These are phyloP conservation scores for Acrossocheilus wenchowensis DNA, from an alignment of 2,797 vertebrate species.

Conservation along the genomic window DNA sequence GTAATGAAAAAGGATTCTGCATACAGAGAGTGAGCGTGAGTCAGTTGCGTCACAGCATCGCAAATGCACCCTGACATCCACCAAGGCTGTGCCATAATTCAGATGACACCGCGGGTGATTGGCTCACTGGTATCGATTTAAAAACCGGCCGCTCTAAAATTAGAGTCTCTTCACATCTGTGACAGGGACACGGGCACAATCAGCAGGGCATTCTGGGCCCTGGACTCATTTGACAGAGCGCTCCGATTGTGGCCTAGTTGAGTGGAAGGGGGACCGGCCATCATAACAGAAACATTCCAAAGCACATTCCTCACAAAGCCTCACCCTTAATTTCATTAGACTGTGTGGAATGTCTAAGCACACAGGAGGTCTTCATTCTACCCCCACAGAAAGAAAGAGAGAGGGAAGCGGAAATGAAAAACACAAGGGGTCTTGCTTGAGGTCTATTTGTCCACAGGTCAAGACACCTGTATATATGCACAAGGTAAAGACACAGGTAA, in stretches of 20 bases:
- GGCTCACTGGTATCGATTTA: constrained; percentile 75
- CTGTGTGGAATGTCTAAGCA: constrained; percentile 75
- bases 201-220: constrained; percentile 55
- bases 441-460: constrained; percentile 55
- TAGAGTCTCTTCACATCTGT: constrained; percentile 64
- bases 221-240: constrained; percentile 7
- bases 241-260: not conserved
- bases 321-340: constrained; percentile 77
- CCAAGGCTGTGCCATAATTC: constrained; percentile 74
- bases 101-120: constrained; percentile 75
- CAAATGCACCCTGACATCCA: constrained; percentile 77
- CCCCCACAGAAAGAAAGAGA: constrained; percentile 72
- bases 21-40: constrained; percentile 63
- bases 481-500: constrained; percentile 6
- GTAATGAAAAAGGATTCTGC: constrained; percentile 51
- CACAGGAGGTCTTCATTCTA: constrained; percentile 53
- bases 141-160: constrained; percentile 76
- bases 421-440: constrained; percentile 67
- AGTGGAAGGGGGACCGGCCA: constrained; percentile 35
- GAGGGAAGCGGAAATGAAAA: constrained; percentile 77
- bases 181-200: constrained; percentile 65
- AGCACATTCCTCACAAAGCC: constrained; percentile 74
- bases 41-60: constrained; percentile 58
- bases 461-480: constrained; percentile 48
- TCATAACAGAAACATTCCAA: constrained; percentile 81